Evolutionary conservation across 2,113 vertebrate species (phyloP).

Genomic region (Irena cyanogastra): DNA sequence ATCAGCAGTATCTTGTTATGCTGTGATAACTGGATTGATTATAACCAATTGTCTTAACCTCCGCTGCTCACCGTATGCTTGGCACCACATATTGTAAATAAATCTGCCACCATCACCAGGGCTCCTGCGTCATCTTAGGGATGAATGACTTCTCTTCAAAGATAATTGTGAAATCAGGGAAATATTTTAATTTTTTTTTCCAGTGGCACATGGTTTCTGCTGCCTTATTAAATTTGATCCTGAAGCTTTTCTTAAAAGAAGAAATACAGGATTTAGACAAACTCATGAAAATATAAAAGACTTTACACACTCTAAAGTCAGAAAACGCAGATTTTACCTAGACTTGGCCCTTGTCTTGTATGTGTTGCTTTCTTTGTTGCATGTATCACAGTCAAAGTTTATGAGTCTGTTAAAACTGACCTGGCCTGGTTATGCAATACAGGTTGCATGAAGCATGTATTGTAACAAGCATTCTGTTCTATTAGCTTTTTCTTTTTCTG

Average conservation of each 20-base stretch:
- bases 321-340: neutral
- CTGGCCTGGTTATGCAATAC: neutral
- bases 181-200: neutral
- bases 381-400: neutral
- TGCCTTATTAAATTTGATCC: neutral
- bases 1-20: neutral
- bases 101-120: neutral
- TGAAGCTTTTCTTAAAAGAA: neutral
- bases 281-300: neutral
- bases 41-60: neutral
- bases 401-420: neutral
- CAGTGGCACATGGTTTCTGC: neutral
- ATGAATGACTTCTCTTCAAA: neutral
- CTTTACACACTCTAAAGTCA: neutral
- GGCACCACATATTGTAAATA: neutral
- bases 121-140: neutral
- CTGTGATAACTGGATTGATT: neutral
- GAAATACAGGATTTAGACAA: neutral
- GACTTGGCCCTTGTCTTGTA: neutral
- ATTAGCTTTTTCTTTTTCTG: neutral
- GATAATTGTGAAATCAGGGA: neutral
- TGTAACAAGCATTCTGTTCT: neutral
- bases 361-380: neutral
- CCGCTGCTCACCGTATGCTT: fast-evolving
- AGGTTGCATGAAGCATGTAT: neutral